phyloP scores from a whole-genome alignment of 2,888 invertebrate genomes.

The Hydroisotoma schaefferi region DNA sequence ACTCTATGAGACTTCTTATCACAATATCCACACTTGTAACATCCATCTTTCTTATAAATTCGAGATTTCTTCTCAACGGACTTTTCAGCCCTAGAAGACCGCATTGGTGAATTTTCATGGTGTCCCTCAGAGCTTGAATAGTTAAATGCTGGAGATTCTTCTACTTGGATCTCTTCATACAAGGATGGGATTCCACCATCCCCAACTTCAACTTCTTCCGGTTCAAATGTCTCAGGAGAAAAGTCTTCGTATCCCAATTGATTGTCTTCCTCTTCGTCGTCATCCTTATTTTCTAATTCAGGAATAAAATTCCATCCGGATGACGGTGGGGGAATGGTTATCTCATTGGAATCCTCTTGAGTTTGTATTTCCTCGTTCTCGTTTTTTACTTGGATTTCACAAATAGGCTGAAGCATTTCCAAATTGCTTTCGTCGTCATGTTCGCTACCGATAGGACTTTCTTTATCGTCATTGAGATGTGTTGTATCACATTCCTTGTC shows the following conservation, averaged over 20 bases:
- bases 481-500: too few species aligned
- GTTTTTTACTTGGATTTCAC: not conserved
- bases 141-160: too few species aligned
- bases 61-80: too few species aligned
- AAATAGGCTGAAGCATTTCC: too few species aligned
- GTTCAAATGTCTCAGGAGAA: slow-evolving; percentile 6
- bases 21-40: slow-evolving; percentile 3
- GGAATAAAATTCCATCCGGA: slow-evolving; percentile 10
- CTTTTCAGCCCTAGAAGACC: not conserved
- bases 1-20: not conserved
- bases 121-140: not conserved
- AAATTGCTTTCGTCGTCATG: too few species aligned
- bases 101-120: not conserved
- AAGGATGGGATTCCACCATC: too few species aligned
- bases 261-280: not conserved
- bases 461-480: too few species aligned
- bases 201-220: slow-evolving; percentile 5
- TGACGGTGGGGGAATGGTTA: not conserved
- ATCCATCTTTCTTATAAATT: not conserved
- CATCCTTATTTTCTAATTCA: not conserved
- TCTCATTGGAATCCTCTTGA: not conserved
- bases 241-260: not conserved
- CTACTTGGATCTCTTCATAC: not conserved
- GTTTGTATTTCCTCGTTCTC: not conserved
- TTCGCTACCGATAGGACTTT: too few species aligned